phyloP scores from a whole-genome alignment of 2,888 invertebrate species.

The Gastracanthus pulcherrimus region DNA sequence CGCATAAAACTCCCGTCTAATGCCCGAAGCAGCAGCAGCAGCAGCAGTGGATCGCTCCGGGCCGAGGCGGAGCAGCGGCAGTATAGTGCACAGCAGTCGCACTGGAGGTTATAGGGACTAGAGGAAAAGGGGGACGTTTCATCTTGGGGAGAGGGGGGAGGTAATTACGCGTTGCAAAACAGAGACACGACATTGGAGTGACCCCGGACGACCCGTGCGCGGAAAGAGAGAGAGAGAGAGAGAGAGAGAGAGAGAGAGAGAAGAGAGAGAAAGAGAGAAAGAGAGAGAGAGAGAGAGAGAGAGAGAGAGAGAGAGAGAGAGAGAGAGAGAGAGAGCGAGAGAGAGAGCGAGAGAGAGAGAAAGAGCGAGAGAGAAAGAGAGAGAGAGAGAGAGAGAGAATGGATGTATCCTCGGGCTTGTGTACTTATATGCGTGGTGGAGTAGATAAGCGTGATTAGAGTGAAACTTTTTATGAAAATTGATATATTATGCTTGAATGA shows the following conservation, averaged over 20 bases:
- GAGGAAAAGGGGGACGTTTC: neutral
- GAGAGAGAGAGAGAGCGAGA: neutral
- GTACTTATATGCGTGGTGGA: neutral
- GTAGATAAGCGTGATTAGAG: neutral
- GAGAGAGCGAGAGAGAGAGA: neutral
- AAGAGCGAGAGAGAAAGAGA: neutral
- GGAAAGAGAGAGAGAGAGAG: too few species aligned
- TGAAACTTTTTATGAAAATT: neutral
- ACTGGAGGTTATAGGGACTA: too few species aligned
- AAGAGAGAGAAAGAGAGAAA: neutral
- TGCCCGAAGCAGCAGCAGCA: neutral
- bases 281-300: neutral
- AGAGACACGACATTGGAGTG: conserved; percentile 68
- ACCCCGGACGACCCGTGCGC: conserved; percentile 65
- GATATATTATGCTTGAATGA: neutral
- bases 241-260: neutral
- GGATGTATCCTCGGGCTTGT: neutral
- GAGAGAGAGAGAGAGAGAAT: neutral
- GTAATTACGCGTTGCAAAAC: conserved; percentile 72
- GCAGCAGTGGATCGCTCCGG: too few species aligned
- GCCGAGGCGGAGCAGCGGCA: neutral
- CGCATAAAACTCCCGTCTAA: conserved; percentile 26
- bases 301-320: neutral
- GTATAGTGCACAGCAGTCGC: neutral
- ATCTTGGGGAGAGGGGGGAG: neutral